Evolutionary conservation across 2,888 invertebrate species (phyloP).

Genomic region (Apantesis nais): DNA sequence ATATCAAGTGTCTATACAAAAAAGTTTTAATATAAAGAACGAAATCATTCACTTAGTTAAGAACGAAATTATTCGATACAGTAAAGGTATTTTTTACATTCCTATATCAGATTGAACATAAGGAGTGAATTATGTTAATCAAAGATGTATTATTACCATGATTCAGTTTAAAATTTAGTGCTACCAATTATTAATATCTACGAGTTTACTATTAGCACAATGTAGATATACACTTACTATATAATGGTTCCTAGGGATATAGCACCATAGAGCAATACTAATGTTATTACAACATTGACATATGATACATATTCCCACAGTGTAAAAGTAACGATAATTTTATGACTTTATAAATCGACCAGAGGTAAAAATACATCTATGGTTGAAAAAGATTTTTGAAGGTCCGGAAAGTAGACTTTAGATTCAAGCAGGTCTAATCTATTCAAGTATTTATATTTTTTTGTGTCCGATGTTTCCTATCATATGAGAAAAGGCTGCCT

Average conservation of each 20-base stretch:
- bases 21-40: neutral
- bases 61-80: neutral
- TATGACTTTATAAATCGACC: neutral
- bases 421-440: neutral
- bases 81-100: neutral
- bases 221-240: neutral
- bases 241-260: neutral
- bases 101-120: neutral
- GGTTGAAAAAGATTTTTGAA: neutral
- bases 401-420: neutral
- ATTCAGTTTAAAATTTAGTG: neutral
- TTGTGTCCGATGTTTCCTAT: neutral
- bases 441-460: neutral
- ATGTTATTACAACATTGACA: neutral
- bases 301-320: neutral
- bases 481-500: neutral
- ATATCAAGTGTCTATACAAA: neutral
- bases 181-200: neutral
- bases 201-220: no score
- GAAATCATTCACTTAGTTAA: neutral
- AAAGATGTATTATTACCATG: conserved; percentile 1
- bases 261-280: neutral
- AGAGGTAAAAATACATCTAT: neutral
- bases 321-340: neutral
- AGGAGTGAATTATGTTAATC: conserved; percentile 1